Percentiles rank a stretch among this genome's conserved stretches.
These are phyloP conservation scores for Antechinus flavipes DNA, from an alignment of 2,113 vertebrate genomes.

Conservation along the genomic window DNA sequence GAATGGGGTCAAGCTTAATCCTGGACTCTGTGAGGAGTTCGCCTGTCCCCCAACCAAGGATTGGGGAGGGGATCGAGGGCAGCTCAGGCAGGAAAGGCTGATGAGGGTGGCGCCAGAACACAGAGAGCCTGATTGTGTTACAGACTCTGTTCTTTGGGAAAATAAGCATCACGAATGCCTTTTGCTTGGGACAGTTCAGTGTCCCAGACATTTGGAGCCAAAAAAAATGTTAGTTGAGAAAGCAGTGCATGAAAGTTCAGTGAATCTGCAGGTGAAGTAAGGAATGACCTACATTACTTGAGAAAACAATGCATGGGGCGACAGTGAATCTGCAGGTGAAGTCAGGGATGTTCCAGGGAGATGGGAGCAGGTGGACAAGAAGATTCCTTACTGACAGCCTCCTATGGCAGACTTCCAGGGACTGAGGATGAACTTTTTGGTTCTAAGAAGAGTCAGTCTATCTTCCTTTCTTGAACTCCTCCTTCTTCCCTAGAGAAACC, in stretches of 20 bases:
- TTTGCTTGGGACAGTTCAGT: slow-evolving; percentile 67
- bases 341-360: not conserved
- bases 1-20: not conserved
- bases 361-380: not conserved
- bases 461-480: not conserved
- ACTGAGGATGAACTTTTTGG: not conserved
- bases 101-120: not conserved
- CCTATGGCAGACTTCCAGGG: not conserved
- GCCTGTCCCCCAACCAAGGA: slow-evolving; percentile 18
- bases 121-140: slow-evolving; percentile 58
- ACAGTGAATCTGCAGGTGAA: slow-evolving; percentile 56
- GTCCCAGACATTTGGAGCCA: slow-evolving; percentile 60
- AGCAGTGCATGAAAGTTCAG: not conserved
- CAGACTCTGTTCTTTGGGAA: slow-evolving; percentile 64
- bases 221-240: slow-evolving; percentile 55
- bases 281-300: not conserved
- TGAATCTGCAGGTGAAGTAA: slow-evolving; percentile 48
- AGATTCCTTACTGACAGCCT: not conserved
- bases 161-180: slow-evolving; percentile 39
- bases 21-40: not conserved
- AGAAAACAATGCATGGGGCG: slow-evolving; percentile 1
- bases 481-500: not conserved
- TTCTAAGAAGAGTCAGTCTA: not conserved
- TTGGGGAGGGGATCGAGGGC: not conserved
- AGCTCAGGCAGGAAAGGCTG: not conserved